Percentiles rank a stretch among this genome's conserved stretches.
Evolutionary conservation across 2,797 vertebrate species (phyloP).

Genomic region (Bradypus variegatus): DNA sequence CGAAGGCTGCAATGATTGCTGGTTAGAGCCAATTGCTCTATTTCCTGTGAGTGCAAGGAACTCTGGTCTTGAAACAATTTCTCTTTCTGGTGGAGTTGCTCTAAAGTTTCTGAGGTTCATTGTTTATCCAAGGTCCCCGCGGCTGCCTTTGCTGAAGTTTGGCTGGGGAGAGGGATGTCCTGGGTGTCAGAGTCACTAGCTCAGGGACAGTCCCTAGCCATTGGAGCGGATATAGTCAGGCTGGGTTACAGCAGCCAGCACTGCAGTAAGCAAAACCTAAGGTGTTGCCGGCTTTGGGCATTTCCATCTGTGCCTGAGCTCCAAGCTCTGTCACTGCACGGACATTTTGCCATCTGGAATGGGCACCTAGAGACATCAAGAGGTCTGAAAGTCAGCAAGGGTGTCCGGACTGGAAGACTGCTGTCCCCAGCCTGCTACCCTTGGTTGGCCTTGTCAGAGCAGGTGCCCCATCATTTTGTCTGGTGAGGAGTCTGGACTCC

Average conservation of each 20-base stretch:
- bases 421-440: not conserved
- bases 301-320: not conserved
- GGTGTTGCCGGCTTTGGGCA: accelerated
- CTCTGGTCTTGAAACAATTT: accelerated
- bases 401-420: not conserved
- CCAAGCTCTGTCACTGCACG: accelerated
- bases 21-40: not conserved
- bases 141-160: not conserved
- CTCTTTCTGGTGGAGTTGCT: not conserved
- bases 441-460: not conserved
- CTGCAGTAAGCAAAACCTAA: not conserved
- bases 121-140: not conserved
- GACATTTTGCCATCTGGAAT: too few relatives aligned
- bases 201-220: not conserved
- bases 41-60: not conserved
- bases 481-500: not conserved
- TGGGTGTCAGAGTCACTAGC: not conserved
- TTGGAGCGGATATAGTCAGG: not conserved
- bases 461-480: not conserved
- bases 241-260: not conserved
- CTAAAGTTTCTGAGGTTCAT: not conserved
- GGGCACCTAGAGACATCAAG: not conserved
- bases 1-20: not conserved
- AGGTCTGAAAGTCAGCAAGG: not conserved
- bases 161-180: not conserved